These are phyloP conservation scores for Mus caroli DNA, from an alignment of 2,797 vertebrate species.

Conservation along the genomic window DNA sequence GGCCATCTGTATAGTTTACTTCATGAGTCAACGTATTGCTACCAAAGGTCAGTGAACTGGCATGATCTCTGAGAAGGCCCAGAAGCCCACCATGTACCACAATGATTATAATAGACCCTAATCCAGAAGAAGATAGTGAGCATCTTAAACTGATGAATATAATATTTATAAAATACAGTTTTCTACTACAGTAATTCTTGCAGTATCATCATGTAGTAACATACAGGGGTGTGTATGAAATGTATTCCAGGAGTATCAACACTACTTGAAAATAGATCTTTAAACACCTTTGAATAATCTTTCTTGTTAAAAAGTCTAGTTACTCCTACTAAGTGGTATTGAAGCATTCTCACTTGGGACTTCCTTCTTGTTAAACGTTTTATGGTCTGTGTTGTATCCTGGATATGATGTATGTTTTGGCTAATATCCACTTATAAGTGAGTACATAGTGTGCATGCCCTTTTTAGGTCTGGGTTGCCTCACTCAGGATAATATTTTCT, in stretches of 20 bases:
- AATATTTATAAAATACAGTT: neutral
- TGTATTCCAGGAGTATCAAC: neutral
- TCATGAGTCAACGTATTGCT: neutral
- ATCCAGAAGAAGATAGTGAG: neutral
- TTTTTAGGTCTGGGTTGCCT: neutral
- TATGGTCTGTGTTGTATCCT: neutral
- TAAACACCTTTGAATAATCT: neutral
- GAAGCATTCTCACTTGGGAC: too few species aligned
- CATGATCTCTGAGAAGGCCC: neutral
- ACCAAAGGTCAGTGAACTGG: neutral
- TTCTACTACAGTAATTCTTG: neutral
- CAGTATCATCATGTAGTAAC: neutral
- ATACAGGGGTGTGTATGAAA: neutral
- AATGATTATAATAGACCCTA: neutral
- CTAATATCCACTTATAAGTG: neutral
- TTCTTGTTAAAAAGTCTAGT: too few species aligned
- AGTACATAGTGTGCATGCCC: neutral
- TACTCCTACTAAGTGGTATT: too few species aligned
- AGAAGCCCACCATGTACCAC: neutral
- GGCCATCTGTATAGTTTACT: neutral
- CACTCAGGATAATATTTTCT: neutral
- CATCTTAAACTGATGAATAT: neutral
- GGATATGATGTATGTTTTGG: neutral
- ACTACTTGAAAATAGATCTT: neutral
- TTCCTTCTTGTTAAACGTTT: too few species aligned